These are phyloP conservation scores for Scleropages formosus DNA, from an alignment of 2,797 vertebrate genomes.

Conservation along the genomic window DNA sequence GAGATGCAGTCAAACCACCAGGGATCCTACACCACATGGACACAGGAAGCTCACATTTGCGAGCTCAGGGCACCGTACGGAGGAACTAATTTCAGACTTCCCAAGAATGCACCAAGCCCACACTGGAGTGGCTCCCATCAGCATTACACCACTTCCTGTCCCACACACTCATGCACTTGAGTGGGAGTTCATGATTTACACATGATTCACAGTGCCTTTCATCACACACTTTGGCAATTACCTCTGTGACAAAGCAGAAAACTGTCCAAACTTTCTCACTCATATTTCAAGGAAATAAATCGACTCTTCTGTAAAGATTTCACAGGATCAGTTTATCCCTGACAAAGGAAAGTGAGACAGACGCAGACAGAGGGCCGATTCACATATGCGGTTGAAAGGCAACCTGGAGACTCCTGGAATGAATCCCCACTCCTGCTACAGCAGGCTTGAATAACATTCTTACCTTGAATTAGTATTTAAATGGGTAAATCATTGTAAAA, in stretches of 20 bases:
- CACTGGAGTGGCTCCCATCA: neutral
- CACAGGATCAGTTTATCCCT: too few relatives aligned
- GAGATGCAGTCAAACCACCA: conserved; percentile 5
- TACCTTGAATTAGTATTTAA: too few relatives aligned
- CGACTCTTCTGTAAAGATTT: too few relatives aligned
- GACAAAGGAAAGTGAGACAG: too few relatives aligned
- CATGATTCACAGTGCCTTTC: neutral
- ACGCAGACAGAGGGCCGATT: too few relatives aligned
- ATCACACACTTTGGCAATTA: neutral
- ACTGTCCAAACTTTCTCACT: neutral
- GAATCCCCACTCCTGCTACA: too few relatives aligned
- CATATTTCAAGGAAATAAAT: too few relatives aligned
- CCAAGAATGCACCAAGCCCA: neutral
- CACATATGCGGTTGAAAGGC: too few relatives aligned
- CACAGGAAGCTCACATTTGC: neutral
- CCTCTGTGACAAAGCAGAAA: neutral
- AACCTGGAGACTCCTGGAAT: too few relatives aligned
- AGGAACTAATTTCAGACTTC: too few relatives aligned
- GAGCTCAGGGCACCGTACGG: neutral
- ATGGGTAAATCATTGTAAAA: too few relatives aligned
- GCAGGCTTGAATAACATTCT: too few relatives aligned
- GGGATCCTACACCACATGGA: neutral
- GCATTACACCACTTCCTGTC: neutral
- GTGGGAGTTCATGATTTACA: neutral
- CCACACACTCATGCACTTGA: neutral